These are phyloP conservation scores for Zaprionus nigranus DNA, from an alignment of 1,140 invertebrate genomes.

Conservation along the genomic window DNA sequence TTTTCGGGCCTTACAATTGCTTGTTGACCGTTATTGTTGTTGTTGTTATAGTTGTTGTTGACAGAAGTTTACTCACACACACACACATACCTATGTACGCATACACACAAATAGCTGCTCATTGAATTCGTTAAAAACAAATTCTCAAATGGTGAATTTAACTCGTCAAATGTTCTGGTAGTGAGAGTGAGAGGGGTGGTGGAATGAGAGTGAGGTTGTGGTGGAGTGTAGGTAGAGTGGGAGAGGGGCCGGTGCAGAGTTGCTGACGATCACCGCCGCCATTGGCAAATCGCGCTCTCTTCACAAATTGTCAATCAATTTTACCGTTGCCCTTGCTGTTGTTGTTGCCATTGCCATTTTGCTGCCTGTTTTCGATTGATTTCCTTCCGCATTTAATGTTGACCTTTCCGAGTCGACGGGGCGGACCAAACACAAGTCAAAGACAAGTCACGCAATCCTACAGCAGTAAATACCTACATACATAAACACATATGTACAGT, in stretches of 20 bases:
- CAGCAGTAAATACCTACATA: constrained; percentile 19
- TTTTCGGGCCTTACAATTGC: constrained; percentile 38
- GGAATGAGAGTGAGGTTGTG: neutral
- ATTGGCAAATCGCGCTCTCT: constrained; percentile 40
- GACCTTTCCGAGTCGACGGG: constrained; percentile 53
- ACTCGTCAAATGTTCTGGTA: constrained; percentile 25
- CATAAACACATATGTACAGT: constrained; percentile 3
- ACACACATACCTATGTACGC: neutral
- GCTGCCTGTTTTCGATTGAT: constrained; percentile 41
- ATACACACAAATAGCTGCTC: constrained; percentile 20
- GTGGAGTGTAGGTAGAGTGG: neutral
- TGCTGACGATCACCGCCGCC: constrained; percentile 44
- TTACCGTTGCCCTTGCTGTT: constrained; percentile 30
- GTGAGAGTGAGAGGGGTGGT: no score
- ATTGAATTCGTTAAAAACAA: constrained; percentile 35
- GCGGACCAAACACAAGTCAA: constrained; percentile 31
- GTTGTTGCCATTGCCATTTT: constrained; percentile 15
- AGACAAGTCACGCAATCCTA: constrained; percentile 70
- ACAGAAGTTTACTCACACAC: constrained; percentile 19
- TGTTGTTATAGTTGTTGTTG: constrained; percentile 47
- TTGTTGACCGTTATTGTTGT: constrained; percentile 55
- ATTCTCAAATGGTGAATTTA: constrained; percentile 36
- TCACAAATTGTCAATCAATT: constrained; percentile 68
- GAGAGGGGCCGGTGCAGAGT: constrained; percentile 13
- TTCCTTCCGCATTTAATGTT: constrained; percentile 68